Evolutionary conservation across 2,888 invertebrate genomes (phyloP).

Genomic region (Thelaira solivaga): DNA sequence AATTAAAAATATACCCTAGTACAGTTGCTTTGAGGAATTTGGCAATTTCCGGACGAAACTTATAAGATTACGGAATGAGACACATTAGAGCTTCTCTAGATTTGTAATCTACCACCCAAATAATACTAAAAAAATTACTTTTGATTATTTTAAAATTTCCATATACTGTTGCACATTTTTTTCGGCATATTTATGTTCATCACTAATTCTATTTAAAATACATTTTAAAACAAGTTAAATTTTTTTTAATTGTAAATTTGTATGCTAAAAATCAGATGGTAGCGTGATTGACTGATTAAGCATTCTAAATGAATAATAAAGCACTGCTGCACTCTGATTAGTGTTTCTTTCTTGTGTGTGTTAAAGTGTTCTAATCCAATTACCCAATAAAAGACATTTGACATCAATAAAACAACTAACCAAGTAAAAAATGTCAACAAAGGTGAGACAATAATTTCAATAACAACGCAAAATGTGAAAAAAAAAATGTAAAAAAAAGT

Average conservation of each 20-base stretch:
- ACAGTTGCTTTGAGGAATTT: no score
- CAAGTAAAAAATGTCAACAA: constrained; percentile 23
- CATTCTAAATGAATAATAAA: not conserved
- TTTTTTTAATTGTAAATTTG: not conserved
- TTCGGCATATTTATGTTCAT: no score
- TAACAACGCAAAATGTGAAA: constrained; percentile 17
- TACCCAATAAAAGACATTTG: constrained; percentile 59
- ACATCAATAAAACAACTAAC: constrained; percentile 47
- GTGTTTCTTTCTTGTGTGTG: not conserved
- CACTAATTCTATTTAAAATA: no score
- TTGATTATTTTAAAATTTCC: no score
- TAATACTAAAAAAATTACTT: no score
- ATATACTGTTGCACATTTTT: no score
- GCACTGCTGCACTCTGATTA: not conserved
- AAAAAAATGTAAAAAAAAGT: not conserved
- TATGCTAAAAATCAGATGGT: not conserved
- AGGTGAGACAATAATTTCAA: constrained; percentile 41
- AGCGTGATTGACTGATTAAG: not conserved
- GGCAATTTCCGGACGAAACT: no score
- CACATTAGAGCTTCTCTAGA: no score
- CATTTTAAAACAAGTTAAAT: not conserved
- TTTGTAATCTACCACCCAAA: no score
- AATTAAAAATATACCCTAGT: no score
- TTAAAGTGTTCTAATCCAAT: constrained; percentile 59
- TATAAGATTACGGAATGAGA: no score